Evolutionary conservation across 2,888 invertebrate species (phyloP).

Genomic region (Spilosoma lubricipeda): DNA sequence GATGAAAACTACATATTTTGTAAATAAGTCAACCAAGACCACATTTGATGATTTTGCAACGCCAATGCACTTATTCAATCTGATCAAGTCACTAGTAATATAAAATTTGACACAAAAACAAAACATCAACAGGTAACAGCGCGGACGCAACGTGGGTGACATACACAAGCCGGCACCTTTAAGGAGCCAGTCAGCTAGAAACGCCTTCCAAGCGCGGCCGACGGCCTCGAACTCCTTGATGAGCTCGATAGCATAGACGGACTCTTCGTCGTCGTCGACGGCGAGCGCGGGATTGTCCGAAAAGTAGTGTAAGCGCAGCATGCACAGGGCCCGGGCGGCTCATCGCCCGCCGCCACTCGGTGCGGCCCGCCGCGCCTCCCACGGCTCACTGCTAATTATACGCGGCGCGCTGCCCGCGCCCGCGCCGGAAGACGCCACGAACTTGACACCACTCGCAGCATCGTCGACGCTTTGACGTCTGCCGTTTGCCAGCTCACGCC

Average conservation of each 20-base stretch:
- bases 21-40: background rate
- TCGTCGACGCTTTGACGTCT: slow-evolving; percentile 66
- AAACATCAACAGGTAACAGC: slow-evolving; percentile 57
- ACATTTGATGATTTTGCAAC: background rate
- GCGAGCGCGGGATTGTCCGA: slow-evolving; percentile 92
- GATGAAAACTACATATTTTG: background rate
- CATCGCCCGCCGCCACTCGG: slow-evolving; percentile 79
- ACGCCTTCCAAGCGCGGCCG: slow-evolving; percentile 91
- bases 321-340: slow-evolving; percentile 84
- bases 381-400: slow-evolving; percentile 85
- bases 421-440: slow-evolving; percentile 60
- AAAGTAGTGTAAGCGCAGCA: slow-evolving; percentile 94
- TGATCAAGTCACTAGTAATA: slow-evolving; percentile 23
- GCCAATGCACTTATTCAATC: slow-evolving; percentile 8
- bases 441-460: slow-evolving; percentile 69
- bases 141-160: slow-evolving; percentile 61
- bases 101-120: slow-evolving; percentile 42
- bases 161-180: slow-evolving; percentile 79
- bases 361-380: slow-evolving; percentile 84
- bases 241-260: slow-evolving; percentile 92
- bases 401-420: slow-evolving; percentile 60
- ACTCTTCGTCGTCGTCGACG: slow-evolving; percentile 86
- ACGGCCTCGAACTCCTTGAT: slow-evolving; percentile 95
- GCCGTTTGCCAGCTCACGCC: slow-evolving; percentile 57
- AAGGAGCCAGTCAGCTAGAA: slow-evolving; percentile 89